These are phyloP conservation scores for Nysson spinosus DNA, from an alignment of 2,888 invertebrate genomes.

Conservation along the genomic window DNA sequence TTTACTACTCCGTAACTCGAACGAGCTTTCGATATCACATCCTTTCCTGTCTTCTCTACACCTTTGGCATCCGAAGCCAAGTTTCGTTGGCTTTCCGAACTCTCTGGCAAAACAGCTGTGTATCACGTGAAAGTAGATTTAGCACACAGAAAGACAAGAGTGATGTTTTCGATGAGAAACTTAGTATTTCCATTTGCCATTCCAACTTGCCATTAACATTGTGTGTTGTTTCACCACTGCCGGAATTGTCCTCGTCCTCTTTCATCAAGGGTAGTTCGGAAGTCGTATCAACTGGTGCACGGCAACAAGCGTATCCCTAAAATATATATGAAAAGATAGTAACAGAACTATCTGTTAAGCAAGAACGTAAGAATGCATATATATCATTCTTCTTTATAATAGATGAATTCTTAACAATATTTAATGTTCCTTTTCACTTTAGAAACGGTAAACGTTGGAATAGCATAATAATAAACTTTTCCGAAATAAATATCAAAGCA, in stretches of 20 bases:
- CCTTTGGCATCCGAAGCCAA: constrained; percentile 28
- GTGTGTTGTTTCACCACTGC: constrained; percentile 62
- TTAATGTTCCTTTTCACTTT: too few relatives aligned
- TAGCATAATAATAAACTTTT: too few relatives aligned
- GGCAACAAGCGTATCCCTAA: constrained; percentile 72
- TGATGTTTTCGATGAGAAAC: neutral
- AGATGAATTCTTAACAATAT: too few relatives aligned
- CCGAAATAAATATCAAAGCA: too few relatives aligned
- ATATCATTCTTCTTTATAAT: too few relatives aligned
- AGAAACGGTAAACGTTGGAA: too few relatives aligned
- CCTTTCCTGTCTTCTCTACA: constrained; percentile 3
- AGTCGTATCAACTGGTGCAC: constrained; percentile 64
- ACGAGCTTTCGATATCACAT: constrained; percentile 20
- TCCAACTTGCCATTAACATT: constrained; percentile 50
- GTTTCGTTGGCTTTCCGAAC: constrained; percentile 32
- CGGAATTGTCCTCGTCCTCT: constrained; percentile 78
- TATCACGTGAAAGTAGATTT: neutral
- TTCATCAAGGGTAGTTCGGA: constrained; percentile 79
- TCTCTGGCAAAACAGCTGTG: constrained; percentile 43
- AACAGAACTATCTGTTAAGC: neutral
- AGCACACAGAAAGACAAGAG: neutral
- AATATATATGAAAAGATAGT: neutral
- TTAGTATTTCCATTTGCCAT: constrained; percentile 3
- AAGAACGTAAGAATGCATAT: too few relatives aligned
- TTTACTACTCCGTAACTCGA: constrained; percentile 43